Evolutionary conservation across 1,140 invertebrate genomes (phyloP), one percentile per base, ranked within the genome.

Genomic region (Hyposmocoma kahamanoa): DNA sequence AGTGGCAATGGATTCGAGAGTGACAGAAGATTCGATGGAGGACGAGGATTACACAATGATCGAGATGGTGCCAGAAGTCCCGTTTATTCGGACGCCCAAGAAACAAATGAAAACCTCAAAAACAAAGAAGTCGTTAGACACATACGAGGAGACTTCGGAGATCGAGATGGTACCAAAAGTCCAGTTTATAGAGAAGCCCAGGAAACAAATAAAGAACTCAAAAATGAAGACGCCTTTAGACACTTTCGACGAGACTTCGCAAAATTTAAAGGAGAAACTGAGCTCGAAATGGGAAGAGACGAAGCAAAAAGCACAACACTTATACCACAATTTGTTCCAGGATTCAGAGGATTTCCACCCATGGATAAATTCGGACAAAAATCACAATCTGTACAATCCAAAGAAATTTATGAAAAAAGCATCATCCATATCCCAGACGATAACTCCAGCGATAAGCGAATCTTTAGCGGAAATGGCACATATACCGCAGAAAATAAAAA

Each of bases 401-500:
- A 67, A 62, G 50, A 77, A 72, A 50, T 50, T 62, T 30, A 56
- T 63, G 62, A 75, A 74, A 56, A 83, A 79, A 62, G 55, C 65
- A 21, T 53, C 62, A n/a, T 57, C 62, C n/a, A 63, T 67, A 53
- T 65, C 71, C 20, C 62, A 72, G n/a, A 63, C 63, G 17, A 67
- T 78, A 52, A 48, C 74, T 26, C 81, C 81, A 59, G 61, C 71
- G 2, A 67, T 84, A 61, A 81, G 64, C 69, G 61, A 80, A 18
- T 81, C 79, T 2, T 50, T 84, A 26, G 56, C 63, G 22, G 71
- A 71, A 59, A 71, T 84, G 59, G 71, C 77, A 2, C 71, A 81
- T 13, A 47, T 81, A 46, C 79, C 82, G 11, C 56, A 69, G 51
- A 81, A 73, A 53, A 71, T 85, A 38, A 82, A 85, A 57, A 67